phyloP scores from a whole-genome alignment of 2,113 vertebrate genomes.

The Oncorhynchus masou region DNA sequence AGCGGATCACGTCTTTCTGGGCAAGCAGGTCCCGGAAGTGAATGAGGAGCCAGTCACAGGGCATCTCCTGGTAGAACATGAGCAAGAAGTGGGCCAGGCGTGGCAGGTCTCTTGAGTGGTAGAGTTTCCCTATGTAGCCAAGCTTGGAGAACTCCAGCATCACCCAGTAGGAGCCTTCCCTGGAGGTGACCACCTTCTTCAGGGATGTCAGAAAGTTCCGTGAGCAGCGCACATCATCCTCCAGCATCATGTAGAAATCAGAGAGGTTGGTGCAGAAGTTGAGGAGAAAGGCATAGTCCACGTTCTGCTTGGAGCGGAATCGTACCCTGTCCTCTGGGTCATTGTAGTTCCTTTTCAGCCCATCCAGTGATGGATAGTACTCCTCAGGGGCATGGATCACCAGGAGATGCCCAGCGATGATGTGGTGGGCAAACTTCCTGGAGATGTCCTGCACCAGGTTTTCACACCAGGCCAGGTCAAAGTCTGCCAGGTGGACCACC shows the following conservation, averaged over 20 bases:
- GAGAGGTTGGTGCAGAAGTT: slow-evolving; percentile 98
- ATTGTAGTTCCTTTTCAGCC: slow-evolving; percentile 97
- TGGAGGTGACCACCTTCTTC: slow-evolving; percentile 94
- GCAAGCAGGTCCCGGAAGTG: slow-evolving; percentile 91
- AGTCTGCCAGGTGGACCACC: slow-evolving; percentile 93
- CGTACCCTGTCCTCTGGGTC: slow-evolving; percentile 94
- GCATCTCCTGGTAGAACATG: slow-evolving; percentile 99
- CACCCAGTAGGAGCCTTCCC: slow-evolving; percentile 96
- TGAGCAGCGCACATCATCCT: slow-evolving; percentile 94
- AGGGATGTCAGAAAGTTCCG: slow-evolving; percentile 94
- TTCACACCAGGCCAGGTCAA: slow-evolving; percentile 90
- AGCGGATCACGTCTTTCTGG: slow-evolving; percentile 89
- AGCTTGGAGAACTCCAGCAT: slow-evolving; percentile 97
- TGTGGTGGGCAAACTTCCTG: slow-evolving; percentile 95
- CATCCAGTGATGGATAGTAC: slow-evolving; percentile 90
- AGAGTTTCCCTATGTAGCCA: slow-evolving; percentile 97
- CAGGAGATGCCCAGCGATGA: slow-evolving; percentile 91
- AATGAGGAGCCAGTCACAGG: slow-evolving; percentile 95
- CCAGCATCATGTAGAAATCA: slow-evolving; percentile 97
- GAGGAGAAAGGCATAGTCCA: slow-evolving; percentile 85
- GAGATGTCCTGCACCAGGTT: slow-evolving; percentile 90
- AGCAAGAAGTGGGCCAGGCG: slow-evolving; percentile 94
- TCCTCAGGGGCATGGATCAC: slow-evolving; percentile 95
- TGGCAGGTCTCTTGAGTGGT: slow-evolving; percentile 83
- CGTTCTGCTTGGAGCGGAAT: slow-evolving; percentile 97